Percentiles rank a stretch among this genome's conserved stretches.
Conservation (phyloP, 30 jellyfish, hydroid and myxozoan genomes). For the Rhopilema esculentum region DNA sequence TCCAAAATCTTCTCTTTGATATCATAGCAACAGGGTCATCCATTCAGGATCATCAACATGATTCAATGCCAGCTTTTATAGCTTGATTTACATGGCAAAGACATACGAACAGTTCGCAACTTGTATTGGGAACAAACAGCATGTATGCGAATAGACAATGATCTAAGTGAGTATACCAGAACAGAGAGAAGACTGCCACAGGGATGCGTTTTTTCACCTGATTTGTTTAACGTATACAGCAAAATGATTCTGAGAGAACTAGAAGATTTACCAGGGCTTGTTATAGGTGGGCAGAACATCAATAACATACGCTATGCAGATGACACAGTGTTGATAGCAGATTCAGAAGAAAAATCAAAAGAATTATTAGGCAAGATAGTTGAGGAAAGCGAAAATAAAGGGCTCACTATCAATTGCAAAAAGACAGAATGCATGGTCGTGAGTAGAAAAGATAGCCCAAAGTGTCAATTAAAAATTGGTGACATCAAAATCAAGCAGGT, state of each 20-base stretch:
- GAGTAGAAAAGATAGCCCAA: neutral
- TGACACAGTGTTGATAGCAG: conserved; percentile 14
- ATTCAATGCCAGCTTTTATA: too few relatives aligned
- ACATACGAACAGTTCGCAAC: too few relatives aligned
- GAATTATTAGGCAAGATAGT: neutral
- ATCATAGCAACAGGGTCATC: too few relatives aligned
- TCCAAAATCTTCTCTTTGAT: too few relatives aligned
- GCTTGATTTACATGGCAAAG: too few relatives aligned
- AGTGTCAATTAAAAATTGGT: conserved; percentile 4
- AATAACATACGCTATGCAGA: conserved; percentile 15
- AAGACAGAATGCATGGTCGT: conserved; percentile 24
- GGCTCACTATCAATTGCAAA: conserved; percentile 31
- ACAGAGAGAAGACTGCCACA: conserved; percentile 1
- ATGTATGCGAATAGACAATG: neutral
- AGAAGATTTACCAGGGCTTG: neutral
- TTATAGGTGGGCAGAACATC: neutral
- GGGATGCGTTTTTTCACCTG: conserved; percentile 18
- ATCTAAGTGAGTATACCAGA: conserved; percentile 11
- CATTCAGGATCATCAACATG: too few relatives aligned
- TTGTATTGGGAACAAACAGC: too few relatives aligned
- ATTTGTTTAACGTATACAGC: neutral
- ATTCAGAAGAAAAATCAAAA: neutral
- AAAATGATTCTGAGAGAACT: neutral
- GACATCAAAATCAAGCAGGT: neutral
- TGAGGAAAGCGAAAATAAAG: conserved; percentile 9